Evolutionary conservation across 2,888 invertebrate species (phyloP).

Genomic region (Poecilobothrus nobilitatus): DNA sequence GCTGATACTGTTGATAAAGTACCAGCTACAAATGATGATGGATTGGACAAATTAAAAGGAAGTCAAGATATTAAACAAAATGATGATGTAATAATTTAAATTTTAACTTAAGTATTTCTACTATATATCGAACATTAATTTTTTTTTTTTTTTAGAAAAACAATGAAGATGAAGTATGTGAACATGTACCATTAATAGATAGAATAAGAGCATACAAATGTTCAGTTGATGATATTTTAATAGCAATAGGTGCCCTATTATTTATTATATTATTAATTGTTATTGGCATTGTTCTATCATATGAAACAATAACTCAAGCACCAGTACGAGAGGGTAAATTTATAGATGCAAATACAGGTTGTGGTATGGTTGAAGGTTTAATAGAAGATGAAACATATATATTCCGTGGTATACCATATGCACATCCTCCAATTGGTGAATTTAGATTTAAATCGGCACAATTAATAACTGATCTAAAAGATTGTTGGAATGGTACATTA

Average conservation of each 20-base stretch:
- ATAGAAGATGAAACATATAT: constrained; percentile 70
- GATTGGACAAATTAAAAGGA: constrained; percentile 61
- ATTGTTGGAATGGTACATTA: constrained; percentile 72
- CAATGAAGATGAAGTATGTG: constrained; percentile 32
- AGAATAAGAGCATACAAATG: constrained; percentile 58
- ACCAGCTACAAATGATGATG: constrained; percentile 49
- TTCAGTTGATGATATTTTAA: constrained; percentile 53
- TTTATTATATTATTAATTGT: constrained; percentile 55
- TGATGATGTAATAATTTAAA: constrained; percentile 29
- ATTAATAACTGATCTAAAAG: constrained; percentile 55
- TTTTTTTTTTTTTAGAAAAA: constrained; percentile 27
- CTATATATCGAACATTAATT: background rate
- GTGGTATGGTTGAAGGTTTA: constrained; percentile 70
- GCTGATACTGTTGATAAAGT: constrained; percentile 50
- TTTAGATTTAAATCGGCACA: constrained; percentile 64
- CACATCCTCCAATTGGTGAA: constrained; percentile 60
- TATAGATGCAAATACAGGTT: constrained; percentile 63
- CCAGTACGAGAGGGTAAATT: constrained; percentile 64
- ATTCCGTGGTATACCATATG: constrained; percentile 76
- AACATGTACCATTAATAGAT: constrained; percentile 47
- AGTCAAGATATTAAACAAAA: constrained; percentile 38
- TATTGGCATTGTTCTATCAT: constrained; percentile 56
- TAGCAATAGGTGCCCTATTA: constrained; percentile 50
- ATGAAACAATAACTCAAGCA: constrained; percentile 49
- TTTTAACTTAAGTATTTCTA: background rate